Conservation (phyloP, 2,888 invertebrate genomes). For the Lasioglossum zephyrum region DNA sequence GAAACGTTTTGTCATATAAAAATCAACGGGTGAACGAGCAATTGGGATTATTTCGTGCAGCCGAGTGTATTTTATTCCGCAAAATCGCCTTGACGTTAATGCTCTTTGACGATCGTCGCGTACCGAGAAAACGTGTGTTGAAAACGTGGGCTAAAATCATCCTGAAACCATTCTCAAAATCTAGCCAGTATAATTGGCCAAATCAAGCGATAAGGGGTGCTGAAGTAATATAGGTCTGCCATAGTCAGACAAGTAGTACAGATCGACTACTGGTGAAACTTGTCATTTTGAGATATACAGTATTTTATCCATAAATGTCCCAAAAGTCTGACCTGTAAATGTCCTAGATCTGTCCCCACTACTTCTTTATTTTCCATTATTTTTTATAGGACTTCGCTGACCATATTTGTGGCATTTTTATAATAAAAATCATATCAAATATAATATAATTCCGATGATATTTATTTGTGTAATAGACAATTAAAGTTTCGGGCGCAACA, state of each 20-base stretch:
- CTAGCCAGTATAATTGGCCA: background rate
- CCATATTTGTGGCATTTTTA: no score
- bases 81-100: background rate
- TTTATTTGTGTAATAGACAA: no score
- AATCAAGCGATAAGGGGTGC: background rate
- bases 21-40: background rate
- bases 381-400: no score
- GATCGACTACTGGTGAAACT: background rate
- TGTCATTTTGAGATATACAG: background rate
- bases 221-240: background rate
- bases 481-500: no score
- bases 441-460: no score
- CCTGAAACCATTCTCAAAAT: background rate
- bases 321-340: no score
- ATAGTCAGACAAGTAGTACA: background rate
- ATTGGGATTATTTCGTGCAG: background rate
- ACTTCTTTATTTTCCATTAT: no score
- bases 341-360: no score
- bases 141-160: background rate
- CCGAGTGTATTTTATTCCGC: background rate
- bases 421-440: no score
- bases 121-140: no score
- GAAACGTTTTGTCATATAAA: slow-evolving; percentile 2
- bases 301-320: no score
- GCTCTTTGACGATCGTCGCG: background rate